Evolutionary conservation across 2,113 vertebrate species (phyloP).

Genomic region (Alethe castanea): DNA sequence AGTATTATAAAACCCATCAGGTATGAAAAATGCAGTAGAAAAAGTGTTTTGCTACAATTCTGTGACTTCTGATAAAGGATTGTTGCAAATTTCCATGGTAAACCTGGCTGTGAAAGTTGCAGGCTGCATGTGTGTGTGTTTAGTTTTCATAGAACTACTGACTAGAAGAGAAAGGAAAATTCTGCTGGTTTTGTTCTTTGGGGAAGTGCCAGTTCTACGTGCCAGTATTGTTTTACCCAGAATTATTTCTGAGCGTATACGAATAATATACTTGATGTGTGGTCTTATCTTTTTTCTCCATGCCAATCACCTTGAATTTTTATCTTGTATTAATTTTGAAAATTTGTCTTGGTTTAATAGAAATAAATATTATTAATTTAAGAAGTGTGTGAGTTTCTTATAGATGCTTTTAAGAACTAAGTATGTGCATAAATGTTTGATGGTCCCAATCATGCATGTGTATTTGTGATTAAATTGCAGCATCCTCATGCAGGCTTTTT

Average conservation of each 20-base stretch:
- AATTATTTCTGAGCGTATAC: constrained; percentile 5
- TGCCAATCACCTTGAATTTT: constrained; percentile 35
- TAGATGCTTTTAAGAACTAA: background rate
- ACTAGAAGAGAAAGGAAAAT: background rate
- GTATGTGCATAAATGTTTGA: background rate
- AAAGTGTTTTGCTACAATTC: background rate
- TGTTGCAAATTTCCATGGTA: background rate
- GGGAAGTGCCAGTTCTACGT: constrained; percentile 9
- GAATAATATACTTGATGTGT: background rate
- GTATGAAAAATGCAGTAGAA: background rate
- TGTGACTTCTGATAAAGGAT: background rate
- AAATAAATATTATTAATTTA: constrained; percentile 71
- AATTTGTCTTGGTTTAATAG: constrained; percentile 40
- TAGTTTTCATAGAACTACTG: constrained; percentile 14
- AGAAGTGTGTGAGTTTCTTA: background rate
- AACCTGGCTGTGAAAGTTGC: background rate
- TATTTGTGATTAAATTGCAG: constrained; percentile 41
- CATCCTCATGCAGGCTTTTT: background rate
- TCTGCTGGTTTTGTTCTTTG: background rate
- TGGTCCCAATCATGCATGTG: background rate
- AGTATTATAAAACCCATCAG: background rate
- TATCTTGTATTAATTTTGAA: constrained; percentile 54
- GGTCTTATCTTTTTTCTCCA: background rate
- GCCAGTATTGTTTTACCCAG: constrained; percentile 24
- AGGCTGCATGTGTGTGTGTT: background rate